phyloP scores from a whole-genome alignment of 2,888 invertebrate genomes.

The Caprella mutica region DNA sequence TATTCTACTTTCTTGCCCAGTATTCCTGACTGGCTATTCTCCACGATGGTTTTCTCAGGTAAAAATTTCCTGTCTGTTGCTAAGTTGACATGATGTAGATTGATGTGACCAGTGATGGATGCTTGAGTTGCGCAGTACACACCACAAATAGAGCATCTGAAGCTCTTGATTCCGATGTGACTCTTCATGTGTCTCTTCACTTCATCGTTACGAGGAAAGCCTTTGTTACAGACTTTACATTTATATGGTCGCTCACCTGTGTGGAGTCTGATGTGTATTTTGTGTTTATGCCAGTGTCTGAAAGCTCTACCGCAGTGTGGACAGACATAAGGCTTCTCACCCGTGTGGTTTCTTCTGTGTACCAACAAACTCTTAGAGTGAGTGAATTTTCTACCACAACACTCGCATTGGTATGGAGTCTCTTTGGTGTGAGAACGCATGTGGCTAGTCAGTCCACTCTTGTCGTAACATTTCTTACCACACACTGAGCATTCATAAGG shows the following conservation, averaged over 20 bases:
- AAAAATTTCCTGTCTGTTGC: conserved; percentile 12
- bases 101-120: conserved; percentile 30
- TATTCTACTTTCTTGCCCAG: conserved; percentile 29
- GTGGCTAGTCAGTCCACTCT: conserved; percentile 30
- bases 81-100: conserved; percentile 31
- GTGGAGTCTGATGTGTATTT: conserved; percentile 33
- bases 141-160: conserved; percentile 33
- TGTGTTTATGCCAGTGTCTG: conserved; percentile 35
- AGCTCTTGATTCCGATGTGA: conserved; percentile 31
- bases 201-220: conserved; percentile 34
- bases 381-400: conserved; percentile 31
- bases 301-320: conserved; percentile 32
- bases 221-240: conserved; percentile 32
- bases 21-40: conserved; percentile 28
- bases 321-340: conserved; percentile 33
- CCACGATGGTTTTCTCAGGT: conserved; percentile 32
- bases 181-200: conserved; percentile 34
- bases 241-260: conserved; percentile 34
- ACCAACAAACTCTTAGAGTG: conserved; percentile 33
- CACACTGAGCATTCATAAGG: conserved; percentile 28
- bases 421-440: conserved; percentile 34
- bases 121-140: conserved; percentile 34
- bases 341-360: conserved; percentile 33
- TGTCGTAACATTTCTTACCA: conserved; percentile 32
- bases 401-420: conserved; percentile 33